Conservation (phyloP, 2,797 vertebrate species). For the Falco novaeseelandiae region DNA sequence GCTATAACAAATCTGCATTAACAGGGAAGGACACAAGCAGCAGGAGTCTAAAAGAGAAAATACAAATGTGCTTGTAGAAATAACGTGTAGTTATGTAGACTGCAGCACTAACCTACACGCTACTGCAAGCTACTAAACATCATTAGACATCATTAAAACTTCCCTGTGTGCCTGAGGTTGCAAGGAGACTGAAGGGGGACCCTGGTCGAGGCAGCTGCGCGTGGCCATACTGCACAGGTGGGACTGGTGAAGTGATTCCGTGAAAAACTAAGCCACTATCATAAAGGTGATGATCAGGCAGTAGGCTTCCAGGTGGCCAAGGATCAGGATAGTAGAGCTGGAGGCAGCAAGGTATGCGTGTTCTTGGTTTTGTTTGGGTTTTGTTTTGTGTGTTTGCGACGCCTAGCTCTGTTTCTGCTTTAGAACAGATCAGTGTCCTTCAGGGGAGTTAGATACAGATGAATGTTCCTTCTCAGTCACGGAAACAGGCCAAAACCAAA, state of each 20-base stretch:
- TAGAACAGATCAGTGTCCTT: neutral
- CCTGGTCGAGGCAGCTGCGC: rapidly evolving
- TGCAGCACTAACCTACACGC: neutral
- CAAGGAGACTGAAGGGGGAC: neutral
- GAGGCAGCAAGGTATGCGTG: rapidly evolving
- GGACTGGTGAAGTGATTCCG: neutral
- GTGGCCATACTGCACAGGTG: neutral
- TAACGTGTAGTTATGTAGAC: rapidly evolving
- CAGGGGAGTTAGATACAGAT: neutral
- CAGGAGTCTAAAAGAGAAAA: neutral
- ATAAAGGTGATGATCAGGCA: neutral
- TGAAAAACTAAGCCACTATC: neutral
- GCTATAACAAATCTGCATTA: neutral
- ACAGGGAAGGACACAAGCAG: neutral
- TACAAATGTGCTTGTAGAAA: neutral
- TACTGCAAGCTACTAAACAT: neutral
- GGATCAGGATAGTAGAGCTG: neutral
- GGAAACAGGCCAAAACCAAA: neutral
- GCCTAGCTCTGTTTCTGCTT: neutral
- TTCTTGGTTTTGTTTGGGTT: rapidly evolving
- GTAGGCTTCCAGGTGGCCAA: neutral
- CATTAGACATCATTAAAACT: neutral
- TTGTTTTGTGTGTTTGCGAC: neutral
- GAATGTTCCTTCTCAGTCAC: neutral
- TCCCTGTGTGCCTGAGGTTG: neutral